Conservation (phyloP, 30 jellyfish, hydroid and myxozoan genomes). For the Mastigias papua region DNA sequence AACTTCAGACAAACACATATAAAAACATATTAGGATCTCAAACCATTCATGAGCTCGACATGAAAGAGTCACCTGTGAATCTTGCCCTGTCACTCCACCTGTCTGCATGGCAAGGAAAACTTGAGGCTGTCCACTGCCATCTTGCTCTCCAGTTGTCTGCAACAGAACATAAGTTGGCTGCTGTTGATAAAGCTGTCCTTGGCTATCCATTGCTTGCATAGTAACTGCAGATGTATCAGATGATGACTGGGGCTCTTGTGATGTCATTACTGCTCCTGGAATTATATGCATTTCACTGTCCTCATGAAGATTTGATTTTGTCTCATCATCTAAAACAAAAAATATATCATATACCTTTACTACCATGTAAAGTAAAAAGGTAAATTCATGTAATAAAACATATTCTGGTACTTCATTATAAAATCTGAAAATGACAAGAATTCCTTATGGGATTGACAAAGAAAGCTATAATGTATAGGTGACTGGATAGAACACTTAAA, state of each 20-base stretch:
- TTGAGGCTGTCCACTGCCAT: conserved; percentile 93
- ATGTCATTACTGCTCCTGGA: conserved; percentile 16
- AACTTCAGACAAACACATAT: no score
- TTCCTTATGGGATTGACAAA: no score
- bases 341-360: no score
- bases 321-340: conserved; percentile 16
- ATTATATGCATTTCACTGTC: conserved; percentile 18
- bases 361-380: no score
- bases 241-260: conserved; percentile 28
- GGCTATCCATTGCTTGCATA: conserved; percentile 62
- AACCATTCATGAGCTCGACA: no score
- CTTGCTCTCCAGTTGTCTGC: conserved; percentile 94
- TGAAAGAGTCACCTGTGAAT: conserved; percentile 84
- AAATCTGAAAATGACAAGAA: no score
- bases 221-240: conserved; percentile 40
- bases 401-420: no score
- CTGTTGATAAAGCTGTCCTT: conserved; percentile 75
- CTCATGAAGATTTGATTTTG: conserved; percentile 28
- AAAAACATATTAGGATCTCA: no score
- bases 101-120: conserved; percentile 96
- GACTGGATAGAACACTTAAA: no score
- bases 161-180: conserved; percentile 95
- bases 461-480: no score
- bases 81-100: conserved; percentile 78
- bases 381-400: no score